phyloP scores from a whole-genome alignment of 2,888 invertebrate genomes.

The Spicauda simplicius region DNA sequence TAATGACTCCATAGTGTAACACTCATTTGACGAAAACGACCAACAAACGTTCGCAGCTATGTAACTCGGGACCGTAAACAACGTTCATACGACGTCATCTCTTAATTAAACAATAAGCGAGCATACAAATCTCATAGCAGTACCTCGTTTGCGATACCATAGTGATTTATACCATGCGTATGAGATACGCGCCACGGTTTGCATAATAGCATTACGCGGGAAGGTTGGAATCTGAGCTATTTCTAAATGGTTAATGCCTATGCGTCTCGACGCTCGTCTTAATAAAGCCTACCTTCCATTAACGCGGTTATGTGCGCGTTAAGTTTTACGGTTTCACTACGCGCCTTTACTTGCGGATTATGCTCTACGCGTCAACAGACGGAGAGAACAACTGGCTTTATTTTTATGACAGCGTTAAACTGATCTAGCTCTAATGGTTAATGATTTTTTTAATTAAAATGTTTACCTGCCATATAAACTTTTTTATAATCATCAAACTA shows the following conservation, averaged over 20 bases:
- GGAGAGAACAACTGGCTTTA: conserved; percentile 22
- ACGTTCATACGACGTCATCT: not conserved
- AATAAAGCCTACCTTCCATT: conserved; percentile 53
- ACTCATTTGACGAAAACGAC: not conserved
- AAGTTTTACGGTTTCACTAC: conserved; percentile 54
- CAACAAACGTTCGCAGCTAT: not conserved
- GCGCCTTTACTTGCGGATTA: conserved; percentile 27
- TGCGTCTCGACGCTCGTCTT: conserved; percentile 27
- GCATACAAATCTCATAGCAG: conserved; percentile 2
- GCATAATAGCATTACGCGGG: conserved; percentile 36
- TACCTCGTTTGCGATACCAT: too few species aligned
- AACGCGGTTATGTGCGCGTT: conserved; percentile 58
- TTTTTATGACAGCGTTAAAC: conserved; percentile 2
- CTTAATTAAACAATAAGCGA: not conserved
- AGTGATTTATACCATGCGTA: conserved; percentile 29
- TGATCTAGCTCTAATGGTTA: not conserved
- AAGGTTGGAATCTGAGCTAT: conserved; percentile 33
- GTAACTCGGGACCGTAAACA: not conserved
- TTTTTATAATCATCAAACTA: too few species aligned
- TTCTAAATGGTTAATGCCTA: conserved; percentile 35
- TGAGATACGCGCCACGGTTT: conserved; percentile 29
- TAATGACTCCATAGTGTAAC: too few species aligned
- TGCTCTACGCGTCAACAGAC: conserved; percentile 32
- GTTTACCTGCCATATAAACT: too few species aligned
- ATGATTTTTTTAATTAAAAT: not conserved